phyloP scores from a whole-genome alignment of 2,797 vertebrate species.

The Semaprochilodus insignis region DNA sequence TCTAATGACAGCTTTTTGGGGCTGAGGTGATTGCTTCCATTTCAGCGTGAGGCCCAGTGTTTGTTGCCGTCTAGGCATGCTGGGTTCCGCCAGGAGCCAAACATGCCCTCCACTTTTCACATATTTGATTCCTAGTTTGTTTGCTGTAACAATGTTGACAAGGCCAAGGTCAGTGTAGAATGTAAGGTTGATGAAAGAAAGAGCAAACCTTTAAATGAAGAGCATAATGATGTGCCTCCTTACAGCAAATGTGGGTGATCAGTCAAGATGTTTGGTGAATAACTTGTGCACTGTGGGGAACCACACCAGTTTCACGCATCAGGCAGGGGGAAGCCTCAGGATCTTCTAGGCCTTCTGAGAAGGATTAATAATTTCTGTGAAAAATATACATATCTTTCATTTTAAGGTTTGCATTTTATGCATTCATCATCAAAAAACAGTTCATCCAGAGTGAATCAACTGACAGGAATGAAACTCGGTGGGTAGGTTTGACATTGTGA shows the following conservation, averaged over 20 bases:
- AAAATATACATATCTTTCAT: no score
- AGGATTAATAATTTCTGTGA: no score
- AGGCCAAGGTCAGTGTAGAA: background rate
- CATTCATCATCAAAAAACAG: no score
- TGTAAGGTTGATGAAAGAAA: background rate
- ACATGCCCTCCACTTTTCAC: background rate
- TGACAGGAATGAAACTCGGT: no score
- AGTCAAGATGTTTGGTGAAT: background rate
- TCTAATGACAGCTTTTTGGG: constrained; percentile 43
- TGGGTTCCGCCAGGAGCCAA: background rate
- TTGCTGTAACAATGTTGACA: background rate
- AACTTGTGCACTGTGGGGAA: no score
- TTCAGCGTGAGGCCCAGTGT: constrained; percentile 10
- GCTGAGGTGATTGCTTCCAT: constrained; percentile 9
- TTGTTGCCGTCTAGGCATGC: constrained; percentile 8
- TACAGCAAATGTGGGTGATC: background rate
- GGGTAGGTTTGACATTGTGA: no score
- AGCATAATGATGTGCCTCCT: background rate
- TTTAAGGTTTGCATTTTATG: no score
- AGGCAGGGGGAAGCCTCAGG: no score
- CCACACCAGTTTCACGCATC: no score
- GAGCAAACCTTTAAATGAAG: background rate
- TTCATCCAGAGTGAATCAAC: no score
- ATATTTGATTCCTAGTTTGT: background rate
- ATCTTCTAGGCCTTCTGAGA: no score